These are phyloP conservation scores for Operophtera brumata DNA, from an alignment of 2,888 invertebrate species.

Conservation along the genomic window DNA sequence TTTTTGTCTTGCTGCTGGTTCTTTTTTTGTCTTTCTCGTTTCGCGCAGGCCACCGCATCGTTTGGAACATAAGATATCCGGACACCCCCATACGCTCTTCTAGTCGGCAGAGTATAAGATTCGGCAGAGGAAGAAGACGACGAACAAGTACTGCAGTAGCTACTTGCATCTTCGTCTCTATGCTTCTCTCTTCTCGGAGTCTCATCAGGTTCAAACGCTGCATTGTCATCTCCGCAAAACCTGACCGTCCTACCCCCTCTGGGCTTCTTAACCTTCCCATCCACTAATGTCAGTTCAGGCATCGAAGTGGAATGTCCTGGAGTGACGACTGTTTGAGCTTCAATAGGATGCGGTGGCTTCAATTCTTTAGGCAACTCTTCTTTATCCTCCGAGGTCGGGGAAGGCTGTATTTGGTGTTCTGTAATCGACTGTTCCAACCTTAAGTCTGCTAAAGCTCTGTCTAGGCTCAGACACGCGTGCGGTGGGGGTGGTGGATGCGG, in stretches of 20 bases:
- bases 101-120: slow-evolving; percentile 91
- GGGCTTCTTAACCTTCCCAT: slow-evolving; percentile 62
- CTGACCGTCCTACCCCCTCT: slow-evolving; percentile 69
- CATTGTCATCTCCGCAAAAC: slow-evolving; percentile 74
- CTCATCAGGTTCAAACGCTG: slow-evolving; percentile 72
- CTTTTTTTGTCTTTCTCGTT: slow-evolving; percentile 82
- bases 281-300: slow-evolving; percentile 75
- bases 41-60: slow-evolving; percentile 91
- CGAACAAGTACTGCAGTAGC: slow-evolving; percentile 93
- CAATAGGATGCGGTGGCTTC: slow-evolving; percentile 76
- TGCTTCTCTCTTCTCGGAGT: slow-evolving; percentile 56
- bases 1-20: slow-evolving; percentile 87
- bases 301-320: slow-evolving; percentile 78
- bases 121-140: slow-evolving; percentile 94
- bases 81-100: slow-evolving; percentile 92
- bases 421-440: slow-evolving; percentile 85
- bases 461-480: slow-evolving; percentile 70
- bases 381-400: slow-evolving; percentile 59
- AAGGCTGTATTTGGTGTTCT: slow-evolving; percentile 84
- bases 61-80: slow-evolving; percentile 96
- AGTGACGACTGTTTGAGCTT: slow-evolving; percentile 74
- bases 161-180: slow-evolving; percentile 84
- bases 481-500: slow-evolving; percentile 71
- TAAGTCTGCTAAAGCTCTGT: slow-evolving; percentile 71
- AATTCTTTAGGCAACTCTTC: slow-evolving; percentile 73